A percentile compares a stretch with the other conserved stretches of the same genome.
phyloP scores from a whole-genome alignment of 2,888 invertebrate species.

The Galeopsomyia nigrocyanea region DNA sequence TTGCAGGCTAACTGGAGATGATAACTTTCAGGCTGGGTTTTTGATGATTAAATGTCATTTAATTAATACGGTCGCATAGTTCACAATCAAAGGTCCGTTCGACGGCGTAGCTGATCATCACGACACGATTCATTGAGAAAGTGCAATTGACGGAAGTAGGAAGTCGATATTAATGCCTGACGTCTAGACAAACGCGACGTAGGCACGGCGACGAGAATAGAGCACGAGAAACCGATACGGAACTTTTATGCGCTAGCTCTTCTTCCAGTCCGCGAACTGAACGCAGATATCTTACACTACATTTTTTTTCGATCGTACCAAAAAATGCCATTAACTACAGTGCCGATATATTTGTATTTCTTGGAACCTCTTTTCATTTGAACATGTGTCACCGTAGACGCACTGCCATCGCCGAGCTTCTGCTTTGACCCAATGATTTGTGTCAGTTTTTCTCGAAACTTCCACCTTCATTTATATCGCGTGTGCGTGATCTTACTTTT shows the following conservation, averaged over 20 bases:
- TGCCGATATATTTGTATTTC: no score
- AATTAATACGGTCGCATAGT: no score
- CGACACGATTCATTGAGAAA: slow-evolving; percentile 11
- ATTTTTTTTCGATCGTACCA: no score
- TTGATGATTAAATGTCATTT: neutral
- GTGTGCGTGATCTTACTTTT: no score
- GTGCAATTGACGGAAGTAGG: slow-evolving; percentile 17
- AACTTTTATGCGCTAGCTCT: slow-evolving; percentile 7
- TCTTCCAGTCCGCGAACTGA: neutral
- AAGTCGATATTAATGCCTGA: slow-evolving; percentile 4
- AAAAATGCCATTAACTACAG: no score
- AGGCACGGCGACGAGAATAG: slow-evolving; percentile 16
- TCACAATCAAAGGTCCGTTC: neutral
- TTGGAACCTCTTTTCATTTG: no score
- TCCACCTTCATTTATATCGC: no score
- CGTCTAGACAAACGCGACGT: slow-evolving; percentile 8
- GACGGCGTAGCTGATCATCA: neutral
- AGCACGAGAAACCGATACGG: slow-evolving; percentile 27
- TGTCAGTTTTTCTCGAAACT: no score
- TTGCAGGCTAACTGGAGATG: slow-evolving; percentile 11
- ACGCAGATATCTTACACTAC: no score
- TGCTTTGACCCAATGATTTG: no score
- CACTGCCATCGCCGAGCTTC: no score
- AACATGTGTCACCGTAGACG: no score
- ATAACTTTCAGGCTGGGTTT: neutral